phyloP scores from a whole-genome alignment of 92 coral and sea anemone species.

The Actinernus sp. region DNA sequence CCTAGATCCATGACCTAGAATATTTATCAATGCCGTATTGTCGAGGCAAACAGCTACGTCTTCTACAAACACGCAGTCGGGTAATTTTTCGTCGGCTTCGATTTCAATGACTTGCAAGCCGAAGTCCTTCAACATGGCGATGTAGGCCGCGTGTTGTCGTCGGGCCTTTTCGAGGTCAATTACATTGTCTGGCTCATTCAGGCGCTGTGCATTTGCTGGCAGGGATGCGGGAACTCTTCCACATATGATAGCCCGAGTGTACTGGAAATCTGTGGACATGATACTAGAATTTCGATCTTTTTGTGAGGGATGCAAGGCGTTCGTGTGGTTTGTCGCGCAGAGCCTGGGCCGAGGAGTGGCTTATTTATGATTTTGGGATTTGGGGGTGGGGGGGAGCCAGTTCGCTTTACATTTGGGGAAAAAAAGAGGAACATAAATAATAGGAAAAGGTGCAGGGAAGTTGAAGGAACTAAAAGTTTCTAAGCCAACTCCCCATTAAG shows the following conservation, averaged over 20 bases:
- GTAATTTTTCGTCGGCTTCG: constrained; percentile 72
- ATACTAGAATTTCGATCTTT: no score
- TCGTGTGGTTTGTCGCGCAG: no score
- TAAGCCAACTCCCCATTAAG: no score
- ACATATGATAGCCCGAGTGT: constrained; percentile 85
- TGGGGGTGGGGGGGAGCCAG: no score
- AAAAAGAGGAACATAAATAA: no score
- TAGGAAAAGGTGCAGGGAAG: no score
- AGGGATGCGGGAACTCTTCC: constrained; percentile 79
- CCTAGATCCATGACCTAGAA: constrained; percentile 79
- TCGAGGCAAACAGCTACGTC: constrained; percentile 89
- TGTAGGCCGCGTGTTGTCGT: constrained; percentile 64
- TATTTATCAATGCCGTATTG: constrained; percentile 64
- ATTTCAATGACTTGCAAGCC: constrained; percentile 76
- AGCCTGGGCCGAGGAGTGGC: no score
- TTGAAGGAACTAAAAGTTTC: no score
- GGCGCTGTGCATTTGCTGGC: constrained; percentile 78
- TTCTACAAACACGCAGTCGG: constrained; percentile 97
- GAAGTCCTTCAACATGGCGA: constrained; percentile 67
- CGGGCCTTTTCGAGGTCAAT: constrained; percentile 77
- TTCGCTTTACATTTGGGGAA: no score
- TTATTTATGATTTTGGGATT: no score
- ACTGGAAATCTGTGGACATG: constrained; percentile 42
- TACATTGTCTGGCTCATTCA: constrained; percentile 49
- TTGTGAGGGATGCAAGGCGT: no score